A percentile compares a stretch with the other conserved stretches of the same genome.
phyloP scores from a whole-genome alignment of 2,888 invertebrate species.

The Miltochrista miniata region DNA sequence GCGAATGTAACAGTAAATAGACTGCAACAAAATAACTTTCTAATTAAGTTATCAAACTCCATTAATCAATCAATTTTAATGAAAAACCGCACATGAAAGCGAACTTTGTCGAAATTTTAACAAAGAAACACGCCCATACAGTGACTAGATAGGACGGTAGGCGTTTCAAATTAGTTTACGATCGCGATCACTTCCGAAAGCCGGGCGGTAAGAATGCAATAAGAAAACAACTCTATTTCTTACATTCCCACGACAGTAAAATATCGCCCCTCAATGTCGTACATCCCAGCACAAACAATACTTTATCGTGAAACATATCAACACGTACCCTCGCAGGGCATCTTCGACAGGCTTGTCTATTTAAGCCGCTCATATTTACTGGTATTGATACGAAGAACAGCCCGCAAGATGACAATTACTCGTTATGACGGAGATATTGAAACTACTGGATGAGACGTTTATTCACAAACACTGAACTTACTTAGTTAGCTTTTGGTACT shows the following conservation, averaged over 20 bases:
- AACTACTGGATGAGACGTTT: constrained; percentile 18
- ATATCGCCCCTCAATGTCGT: constrained; percentile 29
- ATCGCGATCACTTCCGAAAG: background rate
- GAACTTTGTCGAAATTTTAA: constrained; percentile 23
- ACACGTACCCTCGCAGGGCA: constrained; percentile 37
- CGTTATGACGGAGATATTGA: constrained; percentile 13
- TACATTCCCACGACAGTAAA: constrained; percentile 10
- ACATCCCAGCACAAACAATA: constrained; percentile 38
- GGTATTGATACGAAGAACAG: constrained; percentile 62
- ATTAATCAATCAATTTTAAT: constrained; percentile 37
- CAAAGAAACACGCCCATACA: constrained; percentile 24
- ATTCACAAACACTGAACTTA: background rate
- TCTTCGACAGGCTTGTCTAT: constrained; percentile 44
- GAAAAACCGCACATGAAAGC: constrained; percentile 25
- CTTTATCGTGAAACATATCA: constrained; percentile 29
- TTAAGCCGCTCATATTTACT: constrained; percentile 61
- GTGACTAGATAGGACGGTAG: constrained; percentile 20
- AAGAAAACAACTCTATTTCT: constrained; percentile 23
- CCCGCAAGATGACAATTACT: constrained; percentile 65
- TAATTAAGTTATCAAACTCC: constrained; percentile 29
- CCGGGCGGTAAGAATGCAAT: constrained; percentile 16
- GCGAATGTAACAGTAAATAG: background rate
- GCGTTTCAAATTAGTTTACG: background rate
- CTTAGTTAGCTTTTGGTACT: too few relatives aligned
- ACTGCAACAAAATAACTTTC: constrained; percentile 14